Percentiles rank a stretch among this genome's conserved stretches.
Conservation (phyloP, 2,113 vertebrate species). For the Origma solitaria region DNA sequence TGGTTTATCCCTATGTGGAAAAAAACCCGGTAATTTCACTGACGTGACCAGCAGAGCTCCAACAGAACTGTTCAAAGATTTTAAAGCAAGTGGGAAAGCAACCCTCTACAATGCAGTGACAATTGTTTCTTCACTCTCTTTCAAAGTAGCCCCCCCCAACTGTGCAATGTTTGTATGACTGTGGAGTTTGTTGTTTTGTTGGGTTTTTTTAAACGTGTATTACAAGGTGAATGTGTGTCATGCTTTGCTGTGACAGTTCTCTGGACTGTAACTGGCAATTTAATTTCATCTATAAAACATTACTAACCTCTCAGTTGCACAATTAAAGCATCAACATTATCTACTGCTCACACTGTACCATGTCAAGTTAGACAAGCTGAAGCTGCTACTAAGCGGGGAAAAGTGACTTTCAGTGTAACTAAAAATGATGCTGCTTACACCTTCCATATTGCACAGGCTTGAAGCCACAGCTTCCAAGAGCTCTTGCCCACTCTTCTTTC, state of each 20-base stretch:
- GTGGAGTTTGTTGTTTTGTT: background rate
- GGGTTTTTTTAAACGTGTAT: background rate
- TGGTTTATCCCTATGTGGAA: background rate
- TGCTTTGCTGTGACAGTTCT: background rate
- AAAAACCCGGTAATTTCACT: background rate
- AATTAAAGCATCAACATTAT: background rate
- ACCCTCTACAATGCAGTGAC: background rate
- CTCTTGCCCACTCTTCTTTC: background rate
- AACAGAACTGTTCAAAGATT: background rate
- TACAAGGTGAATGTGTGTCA: background rate
- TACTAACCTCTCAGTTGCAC: background rate
- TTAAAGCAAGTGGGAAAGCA: background rate
- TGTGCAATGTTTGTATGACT: background rate
- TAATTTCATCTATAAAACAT: background rate
- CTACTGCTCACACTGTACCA: background rate
- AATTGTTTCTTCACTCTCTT: background rate
- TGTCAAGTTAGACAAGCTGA: background rate
- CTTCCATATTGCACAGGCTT: background rate
- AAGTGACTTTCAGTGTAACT: background rate
- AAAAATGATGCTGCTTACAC: background rate
- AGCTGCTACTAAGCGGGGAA: background rate
- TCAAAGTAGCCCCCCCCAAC: background rate
- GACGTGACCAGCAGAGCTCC: background rate
- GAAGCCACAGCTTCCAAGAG: background rate
- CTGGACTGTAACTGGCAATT: background rate